Base-by-base conservation (phyloP, 2,797 vertebrate genomes). In the Glossophaga mutica region DNA sequence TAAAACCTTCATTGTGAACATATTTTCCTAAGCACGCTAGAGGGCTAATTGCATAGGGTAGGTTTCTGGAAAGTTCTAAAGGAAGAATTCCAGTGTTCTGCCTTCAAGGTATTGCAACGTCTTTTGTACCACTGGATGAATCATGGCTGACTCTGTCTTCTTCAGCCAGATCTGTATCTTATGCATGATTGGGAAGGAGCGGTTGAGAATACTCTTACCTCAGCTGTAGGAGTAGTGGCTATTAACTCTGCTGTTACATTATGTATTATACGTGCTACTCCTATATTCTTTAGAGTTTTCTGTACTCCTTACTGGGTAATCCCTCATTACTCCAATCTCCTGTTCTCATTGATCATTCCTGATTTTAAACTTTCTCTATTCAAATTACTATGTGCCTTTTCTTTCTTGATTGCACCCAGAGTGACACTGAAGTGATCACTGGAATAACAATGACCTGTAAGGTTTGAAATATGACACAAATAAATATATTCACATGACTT, bases 401-500 rank as follows among this genome's bases (percentile, higher is more conserved):
- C 29, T 87, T 37, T 94, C 70, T 57, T 90, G 37, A 82, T 44
- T 87, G 29, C 5, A 90, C 34, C 8, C 46, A 85, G 74, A 85
- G n/a, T 71, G 52, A 77, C 76, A 92, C 14, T 68, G 62, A 93
- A 82, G 26, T 57, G 37, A 82, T 84, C 34, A 77, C 16, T 55
- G 52, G 42, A 77, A 74, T 78, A 92, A 87, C 19, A 59, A 70
- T 37, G 7, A 22, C 52, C 78, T 37, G 85, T 46, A 84, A 22
- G 91, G 65, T 93, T 86, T 78, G 86, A 94, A 93, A 95, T n/a
- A 82, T 10, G 52, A 55, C 14, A 94, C 24, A 81, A 88, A 88
- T 82, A 81, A 88, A 88, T 82, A 92, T 77, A 94, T 88, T 96
- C 71, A 67, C 76, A 83, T 91, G 50, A 89, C 26, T 91, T 90